These are phyloP conservation scores for Temnothorax rugatulus DNA, from an alignment of 2,888 invertebrate genomes.

Conservation along the genomic window DNA sequence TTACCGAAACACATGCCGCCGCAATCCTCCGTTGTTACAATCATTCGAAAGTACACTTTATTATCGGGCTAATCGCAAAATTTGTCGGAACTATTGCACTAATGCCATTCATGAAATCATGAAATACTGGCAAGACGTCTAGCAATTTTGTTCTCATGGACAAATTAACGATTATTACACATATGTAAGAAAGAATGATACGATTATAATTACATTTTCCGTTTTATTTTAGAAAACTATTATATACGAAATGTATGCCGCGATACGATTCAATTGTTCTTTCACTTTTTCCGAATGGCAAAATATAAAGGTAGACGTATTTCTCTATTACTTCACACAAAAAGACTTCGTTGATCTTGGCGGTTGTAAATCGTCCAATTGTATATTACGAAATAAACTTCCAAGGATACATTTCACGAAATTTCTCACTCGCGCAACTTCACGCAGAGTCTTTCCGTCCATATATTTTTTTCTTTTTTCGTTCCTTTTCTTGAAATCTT, in stretches of 20 bases:
- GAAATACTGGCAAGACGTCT: constrained; percentile 43
- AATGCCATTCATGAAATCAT: constrained; percentile 44
- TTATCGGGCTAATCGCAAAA: constrained; percentile 34
- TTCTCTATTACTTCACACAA: constrained; percentile 42
- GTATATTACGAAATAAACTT: constrained; percentile 69
- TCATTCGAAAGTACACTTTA: constrained; percentile 43
- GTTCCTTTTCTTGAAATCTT: constrained; percentile 34
- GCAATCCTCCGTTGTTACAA: constrained; percentile 40
- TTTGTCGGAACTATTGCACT: constrained; percentile 58
- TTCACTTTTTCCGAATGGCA: constrained; percentile 60
- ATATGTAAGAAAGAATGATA: constrained; percentile 28
- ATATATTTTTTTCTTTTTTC: constrained; percentile 33
- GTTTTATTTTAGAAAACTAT: constrained; percentile 39
- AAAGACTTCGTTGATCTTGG: constrained; percentile 54
- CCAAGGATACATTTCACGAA: constrained; percentile 60
- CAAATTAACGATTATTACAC: constrained; percentile 44
- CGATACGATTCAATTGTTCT: constrained; percentile 35
- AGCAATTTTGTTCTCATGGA: constrained; percentile 31
- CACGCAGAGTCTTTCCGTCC: constrained; percentile 64
- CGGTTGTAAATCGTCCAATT: constrained; percentile 64
- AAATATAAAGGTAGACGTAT: constrained; percentile 69
- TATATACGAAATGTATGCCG: constrained; percentile 30
- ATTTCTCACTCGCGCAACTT: constrained; percentile 67
- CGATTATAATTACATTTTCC: constrained; percentile 31
- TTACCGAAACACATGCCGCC: constrained; percentile 15